Percentiles rank a stretch among this genome's conserved stretches.
phyloP scores from a whole-genome alignment of 2,888 invertebrate genomes.

The Monopis laevigella region DNA sequence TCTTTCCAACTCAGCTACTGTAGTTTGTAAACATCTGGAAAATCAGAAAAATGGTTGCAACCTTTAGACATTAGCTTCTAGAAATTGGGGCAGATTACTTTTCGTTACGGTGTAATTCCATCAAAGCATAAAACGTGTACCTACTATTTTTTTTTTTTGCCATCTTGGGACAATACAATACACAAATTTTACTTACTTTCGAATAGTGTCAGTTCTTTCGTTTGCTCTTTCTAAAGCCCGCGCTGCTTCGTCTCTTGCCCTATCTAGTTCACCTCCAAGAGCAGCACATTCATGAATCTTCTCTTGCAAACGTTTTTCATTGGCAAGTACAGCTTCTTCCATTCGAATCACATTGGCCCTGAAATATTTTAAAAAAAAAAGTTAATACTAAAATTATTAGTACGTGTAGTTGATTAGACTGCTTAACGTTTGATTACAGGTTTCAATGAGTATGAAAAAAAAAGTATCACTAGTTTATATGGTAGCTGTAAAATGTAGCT shows the following conservation, averaged over 20 bases:
- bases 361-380: conserved; percentile 13
- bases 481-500: too few relatives aligned
- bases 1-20: conserved; percentile 73
- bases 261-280: conserved; percentile 71
- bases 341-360: conserved; percentile 58
- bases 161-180: too few relatives aligned
- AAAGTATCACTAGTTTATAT: too few relatives aligned
- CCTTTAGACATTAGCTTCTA: too few relatives aligned
- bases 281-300: conserved; percentile 75
- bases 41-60: neutral
- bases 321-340: conserved; percentile 67
- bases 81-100: too few relatives aligned
- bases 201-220: conserved; percentile 72
- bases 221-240: conserved; percentile 72
- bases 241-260: conserved; percentile 74
- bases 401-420: too few relatives aligned
- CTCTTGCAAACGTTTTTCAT: conserved; percentile 71
- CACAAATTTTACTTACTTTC: conserved; percentile 48
- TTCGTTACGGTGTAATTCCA: too few relatives aligned
- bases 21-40: conserved; percentile 68
- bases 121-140: too few relatives aligned
- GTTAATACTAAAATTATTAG: neutral
- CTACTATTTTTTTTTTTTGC: too few relatives aligned
- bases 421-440: too few relatives aligned
- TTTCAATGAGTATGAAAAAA: too few relatives aligned